Evolutionary conservation across 2,888 invertebrate species (phyloP).

Genomic region (Eilema depressum): DNA sequence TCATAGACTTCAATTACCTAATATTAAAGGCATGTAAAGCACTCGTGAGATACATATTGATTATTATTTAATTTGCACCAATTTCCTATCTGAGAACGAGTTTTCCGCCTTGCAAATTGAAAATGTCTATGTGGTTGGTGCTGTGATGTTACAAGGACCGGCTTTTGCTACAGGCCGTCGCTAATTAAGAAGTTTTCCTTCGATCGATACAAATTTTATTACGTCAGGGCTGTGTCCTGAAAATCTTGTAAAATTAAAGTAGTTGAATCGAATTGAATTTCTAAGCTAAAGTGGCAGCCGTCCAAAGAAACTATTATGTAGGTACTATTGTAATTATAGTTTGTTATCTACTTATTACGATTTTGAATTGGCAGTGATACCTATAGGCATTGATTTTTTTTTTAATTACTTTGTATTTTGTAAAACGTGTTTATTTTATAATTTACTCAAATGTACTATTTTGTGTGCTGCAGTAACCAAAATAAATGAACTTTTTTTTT

Average conservation of each 20-base stretch:
- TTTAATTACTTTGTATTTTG: too few species aligned
- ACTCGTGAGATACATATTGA: constrained; percentile 36
- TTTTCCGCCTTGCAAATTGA: constrained; percentile 61
- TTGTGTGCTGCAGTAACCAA: too few species aligned
- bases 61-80: constrained; percentile 36
- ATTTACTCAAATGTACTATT: too few species aligned
- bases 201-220: constrained; percentile 76
- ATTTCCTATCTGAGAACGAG: constrained; percentile 43
- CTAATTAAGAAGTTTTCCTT: constrained; percentile 80
- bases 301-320: constrained; percentile 52
- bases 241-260: constrained; percentile 76
- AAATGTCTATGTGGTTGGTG: constrained; percentile 62
- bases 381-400: too few species aligned
- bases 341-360: constrained; percentile 41
- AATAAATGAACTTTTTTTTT: too few species aligned
- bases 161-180: constrained; percentile 65
- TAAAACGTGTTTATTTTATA: too few species aligned
- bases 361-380: constrained; percentile 20
- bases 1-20: constrained; percentile 16
- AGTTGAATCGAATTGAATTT: constrained; percentile 71
- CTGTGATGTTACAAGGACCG: constrained; percentile 64
- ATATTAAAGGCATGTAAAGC: constrained; percentile 29
- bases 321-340: constrained; percentile 54
- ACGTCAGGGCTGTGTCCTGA: constrained; percentile 67
- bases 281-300: constrained; percentile 63